phyloP scores from a whole-genome alignment of 2,113 vertebrate species.

The Rhegmatorhina hoffmannsi region DNA sequence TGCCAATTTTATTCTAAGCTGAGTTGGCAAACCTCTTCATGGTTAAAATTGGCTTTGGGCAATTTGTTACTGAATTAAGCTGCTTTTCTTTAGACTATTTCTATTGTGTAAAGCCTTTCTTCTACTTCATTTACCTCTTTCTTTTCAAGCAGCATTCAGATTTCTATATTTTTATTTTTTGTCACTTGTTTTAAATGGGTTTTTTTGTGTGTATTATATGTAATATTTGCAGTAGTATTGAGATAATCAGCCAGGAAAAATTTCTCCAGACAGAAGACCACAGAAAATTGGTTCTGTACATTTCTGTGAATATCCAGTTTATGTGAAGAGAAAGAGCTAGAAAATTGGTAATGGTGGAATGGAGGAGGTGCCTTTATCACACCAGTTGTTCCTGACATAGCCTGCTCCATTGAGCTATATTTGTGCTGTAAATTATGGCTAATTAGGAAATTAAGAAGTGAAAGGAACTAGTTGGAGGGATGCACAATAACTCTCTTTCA shows the following conservation, averaged over 20 bases:
- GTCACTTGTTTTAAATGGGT: background rate
- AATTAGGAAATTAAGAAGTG: background rate
- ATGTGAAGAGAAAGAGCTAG: background rate
- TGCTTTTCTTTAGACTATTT: slow-evolving; percentile 1
- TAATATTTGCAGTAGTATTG: background rate
- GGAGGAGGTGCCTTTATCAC: background rate
- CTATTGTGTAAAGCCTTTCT: background rate
- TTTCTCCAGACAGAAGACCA: background rate
- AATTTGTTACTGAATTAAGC: slow-evolving; percentile 3
- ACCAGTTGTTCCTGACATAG: background rate
- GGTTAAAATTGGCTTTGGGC: background rate
- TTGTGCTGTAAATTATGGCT: background rate
- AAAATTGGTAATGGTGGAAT: background rate
- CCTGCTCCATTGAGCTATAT: background rate
- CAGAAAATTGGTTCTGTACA: background rate
- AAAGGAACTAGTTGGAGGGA: background rate
- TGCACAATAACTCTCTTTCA: background rate
- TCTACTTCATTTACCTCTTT: background rate
- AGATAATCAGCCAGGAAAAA: background rate
- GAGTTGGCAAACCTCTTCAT: background rate
- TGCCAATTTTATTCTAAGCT: background rate
- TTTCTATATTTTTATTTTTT: background rate
- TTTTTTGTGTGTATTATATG: background rate
- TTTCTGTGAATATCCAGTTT: background rate
- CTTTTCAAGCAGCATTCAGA: background rate